These are phyloP conservation scores for Perdix hodgsoniae DNA, from an alignment of 2,797 vertebrate species.

Conservation along the genomic window DNA sequence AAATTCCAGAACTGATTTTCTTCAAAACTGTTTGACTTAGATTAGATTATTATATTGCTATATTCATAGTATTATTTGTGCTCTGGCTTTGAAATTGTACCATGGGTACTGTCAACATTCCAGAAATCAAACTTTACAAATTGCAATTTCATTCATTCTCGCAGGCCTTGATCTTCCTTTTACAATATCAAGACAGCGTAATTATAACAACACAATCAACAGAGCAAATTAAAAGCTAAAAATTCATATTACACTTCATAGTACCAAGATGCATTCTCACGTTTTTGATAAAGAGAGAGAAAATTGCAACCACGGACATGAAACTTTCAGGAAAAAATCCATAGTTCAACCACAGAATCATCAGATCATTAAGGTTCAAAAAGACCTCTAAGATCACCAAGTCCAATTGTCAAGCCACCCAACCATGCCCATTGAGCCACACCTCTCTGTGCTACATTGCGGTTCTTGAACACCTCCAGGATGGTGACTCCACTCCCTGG, in stretches of 20 bases:
- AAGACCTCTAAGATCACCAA: too few relatives aligned
- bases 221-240: neutral
- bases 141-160: neutral
- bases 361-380: too few relatives aligned
- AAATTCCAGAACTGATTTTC: neutral
- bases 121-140: neutral
- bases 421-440: too few relatives aligned
- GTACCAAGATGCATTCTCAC: neutral
- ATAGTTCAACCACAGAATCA: neutral
- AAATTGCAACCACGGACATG: neutral
- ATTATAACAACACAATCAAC: neutral
- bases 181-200: neutral
- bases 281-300: neutral
- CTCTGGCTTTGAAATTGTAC: neutral
- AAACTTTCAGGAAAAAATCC: neutral
- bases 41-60: neutral
- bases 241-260: neutral
- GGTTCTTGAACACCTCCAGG: too few relatives aligned
- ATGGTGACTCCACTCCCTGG: too few relatives aligned
- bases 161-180: neutral
- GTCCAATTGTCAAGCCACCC: too few relatives aligned
- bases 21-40: neutral
- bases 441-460: too few relatives aligned
- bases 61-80: neutral
- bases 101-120: neutral